Conservation (phyloP, 2,888 invertebrate species). For the Epiperipatus broadwayi region DNA sequence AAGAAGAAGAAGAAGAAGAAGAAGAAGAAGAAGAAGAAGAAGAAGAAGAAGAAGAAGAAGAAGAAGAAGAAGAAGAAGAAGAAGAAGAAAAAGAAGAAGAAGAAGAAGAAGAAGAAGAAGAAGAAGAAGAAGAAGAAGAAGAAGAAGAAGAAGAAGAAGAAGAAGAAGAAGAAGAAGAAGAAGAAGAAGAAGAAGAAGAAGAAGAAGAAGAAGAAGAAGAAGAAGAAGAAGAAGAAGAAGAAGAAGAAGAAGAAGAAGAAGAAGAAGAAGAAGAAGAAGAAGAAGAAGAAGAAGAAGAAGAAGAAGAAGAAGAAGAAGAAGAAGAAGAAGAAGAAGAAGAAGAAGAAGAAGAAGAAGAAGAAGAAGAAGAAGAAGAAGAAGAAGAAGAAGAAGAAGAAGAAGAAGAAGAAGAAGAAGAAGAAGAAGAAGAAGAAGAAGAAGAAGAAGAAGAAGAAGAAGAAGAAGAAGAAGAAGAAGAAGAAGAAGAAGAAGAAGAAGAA, state of each 20-base stretch:
- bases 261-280: constrained; percentile 3
- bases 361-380: constrained; percentile 3
- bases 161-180: constrained; percentile 3
- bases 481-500: constrained; percentile 3
- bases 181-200: constrained; percentile 3
- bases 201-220: constrained; percentile 3
- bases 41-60: constrained; percentile 3
- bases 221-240: constrained; percentile 3
- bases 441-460: constrained; percentile 3
- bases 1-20: constrained; percentile 3
- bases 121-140: constrained; percentile 3
- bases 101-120: constrained; percentile 3
- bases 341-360: constrained; percentile 3
- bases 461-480: constrained; percentile 3
- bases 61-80: constrained; percentile 3
- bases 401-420: constrained; percentile 3
- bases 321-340: constrained; percentile 3
- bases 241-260: constrained; percentile 3
- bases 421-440: constrained; percentile 3
- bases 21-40: constrained; percentile 3
- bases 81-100: constrained; percentile 3
- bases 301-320: constrained; percentile 3
- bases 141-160: constrained; percentile 3
- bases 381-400: constrained; percentile 3
- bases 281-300: constrained; percentile 3